phyloP scores from a whole-genome alignment of 2,797 vertebrate species.

The Myripristis jacobus region DNA sequence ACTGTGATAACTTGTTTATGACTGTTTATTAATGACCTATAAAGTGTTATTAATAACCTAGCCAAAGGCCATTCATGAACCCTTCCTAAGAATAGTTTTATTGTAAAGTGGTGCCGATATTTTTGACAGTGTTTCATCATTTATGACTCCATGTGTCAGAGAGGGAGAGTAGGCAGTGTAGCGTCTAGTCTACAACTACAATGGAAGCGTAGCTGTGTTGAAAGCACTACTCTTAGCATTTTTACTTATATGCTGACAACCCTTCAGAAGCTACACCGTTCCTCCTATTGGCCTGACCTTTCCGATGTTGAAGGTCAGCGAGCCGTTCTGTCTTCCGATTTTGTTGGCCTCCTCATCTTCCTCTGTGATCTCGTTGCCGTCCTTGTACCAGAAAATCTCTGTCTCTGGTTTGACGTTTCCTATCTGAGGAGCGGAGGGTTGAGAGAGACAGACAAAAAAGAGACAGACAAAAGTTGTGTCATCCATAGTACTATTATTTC shows the following conservation, averaged over 20 bases:
- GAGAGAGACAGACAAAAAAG: conserved; percentile 2
- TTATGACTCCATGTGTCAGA: conserved; percentile 69
- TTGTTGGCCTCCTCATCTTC: conserved; percentile 92
- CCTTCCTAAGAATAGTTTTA: too few relatives aligned
- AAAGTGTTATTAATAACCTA: too few relatives aligned
- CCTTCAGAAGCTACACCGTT: conserved; percentile 38
- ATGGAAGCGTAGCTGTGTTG: conserved; percentile 57
- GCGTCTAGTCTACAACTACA: conserved; percentile 30
- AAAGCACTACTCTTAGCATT: conserved; percentile 45
- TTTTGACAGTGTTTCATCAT: conserved; percentile 55
- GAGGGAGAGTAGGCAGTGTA: conserved; percentile 55
- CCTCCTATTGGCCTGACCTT: conserved; percentile 86
- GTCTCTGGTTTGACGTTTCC: conserved; percentile 95
- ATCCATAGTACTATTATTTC: background rate
- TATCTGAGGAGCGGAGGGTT: conserved; percentile 81
- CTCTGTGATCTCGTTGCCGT: conserved; percentile 91
- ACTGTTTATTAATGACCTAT: too few relatives aligned
- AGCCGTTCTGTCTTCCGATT: conserved; percentile 85
- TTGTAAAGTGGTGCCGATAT: too few relatives aligned
- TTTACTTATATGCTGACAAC: conserved; percentile 45
- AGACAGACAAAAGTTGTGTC: background rate
- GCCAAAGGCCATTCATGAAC: too few relatives aligned
- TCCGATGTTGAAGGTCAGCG: conserved; percentile 94
- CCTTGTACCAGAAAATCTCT: conserved; percentile 94
- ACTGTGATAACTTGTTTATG: too few relatives aligned